Evolutionary conservation across 2,888 invertebrate genomes (phyloP), one percentile per base, ranked within the genome.

Genomic region (Cheilosia grossa): DNA sequence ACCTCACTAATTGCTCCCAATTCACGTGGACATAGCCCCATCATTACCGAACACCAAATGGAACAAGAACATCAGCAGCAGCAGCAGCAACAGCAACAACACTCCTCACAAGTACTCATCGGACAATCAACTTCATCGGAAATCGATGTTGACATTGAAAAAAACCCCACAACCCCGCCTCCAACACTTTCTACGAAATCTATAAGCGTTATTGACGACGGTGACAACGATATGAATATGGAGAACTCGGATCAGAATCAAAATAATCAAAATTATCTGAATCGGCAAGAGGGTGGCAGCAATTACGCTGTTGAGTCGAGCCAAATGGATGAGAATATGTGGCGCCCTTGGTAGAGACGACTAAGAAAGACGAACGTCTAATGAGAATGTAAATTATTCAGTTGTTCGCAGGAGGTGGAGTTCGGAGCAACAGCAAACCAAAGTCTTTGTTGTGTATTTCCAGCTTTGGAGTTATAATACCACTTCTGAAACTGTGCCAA

Each of bases 331-430:
- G 92, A 92, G 87, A 93, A 90, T 88, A 92, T 93, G 93, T 93
- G 93, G 93, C 90, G 93, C 80, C 93, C 93, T 64, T 93, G 93
- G 93, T 93, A 90, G 87, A 82, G 27, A 66, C 30, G 64, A 66
- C 3, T 21, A n/a, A 10, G 6, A 24, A 54, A 42, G 37, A 53
- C 21, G 49, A 61, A 53, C 44, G 24, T n/a, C 42, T 53, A 42
- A 56, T 44, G 21, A 61, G 27, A 66, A 74, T 74, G 54, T 74
- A 74, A 74, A 74, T 74, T 63, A 74, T 63, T 63, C 63, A 63
- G 4, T 21, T 56, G 24, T 70, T 67, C 51, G 27, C 40, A 37
- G 24, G 21, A 56, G 33, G 27, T 19, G 33, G 44, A 40, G 0
- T n/a, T 47, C 42, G 4, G 7, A 13, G 49, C 0, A 42, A 51